Conservation (phyloP, 2,888 invertebrate species). For the Melangyna quadrimaculata region DNA sequence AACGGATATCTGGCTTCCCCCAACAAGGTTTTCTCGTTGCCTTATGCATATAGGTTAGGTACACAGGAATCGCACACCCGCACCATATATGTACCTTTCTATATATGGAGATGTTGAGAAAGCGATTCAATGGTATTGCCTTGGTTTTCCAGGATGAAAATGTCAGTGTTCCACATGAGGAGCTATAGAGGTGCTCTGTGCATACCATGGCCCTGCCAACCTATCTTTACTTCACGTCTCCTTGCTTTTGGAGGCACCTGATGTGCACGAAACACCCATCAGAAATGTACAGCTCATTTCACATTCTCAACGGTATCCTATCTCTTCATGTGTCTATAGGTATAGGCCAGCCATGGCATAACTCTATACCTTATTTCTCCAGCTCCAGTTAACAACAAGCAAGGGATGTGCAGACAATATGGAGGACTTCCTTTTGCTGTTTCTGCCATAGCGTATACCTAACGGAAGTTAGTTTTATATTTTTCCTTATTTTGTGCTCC, state of each 20-base stretch:
- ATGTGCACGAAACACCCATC: conserved; percentile 27
- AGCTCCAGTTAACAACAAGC: conserved; percentile 21
- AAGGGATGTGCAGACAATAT: not conserved
- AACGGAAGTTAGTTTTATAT: conserved; percentile 64
- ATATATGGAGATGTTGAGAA: not conserved
- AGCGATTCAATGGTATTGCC: conserved; percentile 33
- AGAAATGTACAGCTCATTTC: conserved; percentile 59
- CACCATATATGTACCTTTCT: not conserved
- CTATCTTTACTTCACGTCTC: not conserved
- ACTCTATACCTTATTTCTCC: not conserved
- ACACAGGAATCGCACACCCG: not conserved
- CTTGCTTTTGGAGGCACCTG: not conserved
- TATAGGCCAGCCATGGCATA: conserved; percentile 2
- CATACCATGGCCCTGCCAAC: not conserved
- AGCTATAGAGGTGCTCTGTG: not conserved
- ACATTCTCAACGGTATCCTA: conserved; percentile 48
- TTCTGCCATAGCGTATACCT: conserved; percentile 39
- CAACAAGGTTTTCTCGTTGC: not conserved
- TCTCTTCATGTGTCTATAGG: not conserved
- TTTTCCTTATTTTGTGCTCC: conserved; percentile 46
- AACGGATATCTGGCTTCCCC: conserved; percentile 38
- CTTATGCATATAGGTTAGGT: too few relatives aligned
- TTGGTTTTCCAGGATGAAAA: conserved; percentile 55
- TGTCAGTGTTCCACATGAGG: conserved; percentile 56
- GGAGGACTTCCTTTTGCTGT: conserved; percentile 37